Base-by-base conservation (phyloP, 2,888 invertebrate species). In the Epirrhoe alternata region DNA sequence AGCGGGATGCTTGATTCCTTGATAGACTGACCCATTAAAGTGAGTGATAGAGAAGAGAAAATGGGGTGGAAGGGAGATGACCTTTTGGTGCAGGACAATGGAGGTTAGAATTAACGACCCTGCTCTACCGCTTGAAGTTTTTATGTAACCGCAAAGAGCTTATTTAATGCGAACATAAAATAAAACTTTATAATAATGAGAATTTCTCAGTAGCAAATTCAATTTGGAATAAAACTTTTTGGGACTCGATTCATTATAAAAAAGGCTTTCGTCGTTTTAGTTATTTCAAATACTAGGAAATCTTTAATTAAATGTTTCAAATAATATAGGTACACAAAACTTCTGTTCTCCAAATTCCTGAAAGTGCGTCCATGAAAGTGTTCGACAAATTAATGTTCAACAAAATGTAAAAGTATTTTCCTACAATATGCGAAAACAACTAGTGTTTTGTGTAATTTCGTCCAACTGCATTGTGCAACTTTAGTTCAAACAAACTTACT, bases 391-490 rank as follows among this genome's bases (percentile, higher is more conserved):
- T 24, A 24, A n/a, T n/a, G n/a, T n/a, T n/a, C n/a, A n/a, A n/a
- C n/a, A n/a, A n/a, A n/a, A n/a, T n/a, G n/a, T n/a, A n/a, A 24
- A 24, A 24, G 24, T 24, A 24, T 24, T 24, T 35, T 35, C 35
- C 35, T 35, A 3, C 35, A 35, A 35, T 10, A 8, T 35, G 35
- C 5, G 24, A 24, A 24, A 24, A 24, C 24, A 24, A 24, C 24
- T 24, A 1, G 24, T 24, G 24, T 24, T 24, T 38, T 10, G 10
- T 1, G 38, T n/a, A 17, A 49, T 52, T 53, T 14, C 52, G 35
- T 51, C 12, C n/a, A 49, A 49, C 61, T 66, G 69, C 69, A 64
- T 61, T 73, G 61, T 70, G 68, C 55, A 64, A 70, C 61, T 68
- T 73, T 65, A 53, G 51, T 38, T 30, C 69, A 62, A 10, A 42